Conservation (phyloP, 2,113 vertebrate species). For the Ceuthmochares aereus region DNA sequence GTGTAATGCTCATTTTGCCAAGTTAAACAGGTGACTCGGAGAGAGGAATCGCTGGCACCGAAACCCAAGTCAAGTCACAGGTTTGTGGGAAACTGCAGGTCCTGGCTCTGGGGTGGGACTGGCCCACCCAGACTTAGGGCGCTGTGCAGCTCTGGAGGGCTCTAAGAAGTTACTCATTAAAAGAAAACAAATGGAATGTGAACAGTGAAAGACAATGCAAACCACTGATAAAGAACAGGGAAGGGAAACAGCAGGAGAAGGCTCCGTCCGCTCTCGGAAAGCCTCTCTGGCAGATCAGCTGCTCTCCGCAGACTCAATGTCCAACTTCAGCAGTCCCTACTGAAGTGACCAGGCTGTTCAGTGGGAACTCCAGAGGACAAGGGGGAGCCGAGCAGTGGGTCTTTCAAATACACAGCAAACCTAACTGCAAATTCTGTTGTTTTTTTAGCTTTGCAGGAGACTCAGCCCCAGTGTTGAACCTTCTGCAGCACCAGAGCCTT, state of each 20-base stretch:
- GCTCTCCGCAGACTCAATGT: accelerated
- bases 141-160: not conserved
- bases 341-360: not conserved
- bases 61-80: not conserved
- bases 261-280: not conserved
- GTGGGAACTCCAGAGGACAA: not conserved
- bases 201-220: not conserved
- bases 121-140: not conserved
- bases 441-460: not conserved
- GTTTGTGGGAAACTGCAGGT: not conserved
- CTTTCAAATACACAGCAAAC: not conserved
- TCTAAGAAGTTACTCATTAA: not conserved
- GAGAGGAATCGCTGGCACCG: not conserved
- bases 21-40: not conserved
- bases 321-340: not conserved
- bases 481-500: not conserved
- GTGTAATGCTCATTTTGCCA: not conserved
- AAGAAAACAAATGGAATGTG: not conserved
- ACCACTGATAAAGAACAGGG: not conserved
- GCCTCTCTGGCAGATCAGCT: not conserved
- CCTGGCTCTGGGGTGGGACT: not conserved
- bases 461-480: accelerated
- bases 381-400: not conserved
- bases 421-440: not conserved
- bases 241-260: not conserved